Conservation (phyloP, 2,797 vertebrate species). For the Aythya fuligula region DNA sequence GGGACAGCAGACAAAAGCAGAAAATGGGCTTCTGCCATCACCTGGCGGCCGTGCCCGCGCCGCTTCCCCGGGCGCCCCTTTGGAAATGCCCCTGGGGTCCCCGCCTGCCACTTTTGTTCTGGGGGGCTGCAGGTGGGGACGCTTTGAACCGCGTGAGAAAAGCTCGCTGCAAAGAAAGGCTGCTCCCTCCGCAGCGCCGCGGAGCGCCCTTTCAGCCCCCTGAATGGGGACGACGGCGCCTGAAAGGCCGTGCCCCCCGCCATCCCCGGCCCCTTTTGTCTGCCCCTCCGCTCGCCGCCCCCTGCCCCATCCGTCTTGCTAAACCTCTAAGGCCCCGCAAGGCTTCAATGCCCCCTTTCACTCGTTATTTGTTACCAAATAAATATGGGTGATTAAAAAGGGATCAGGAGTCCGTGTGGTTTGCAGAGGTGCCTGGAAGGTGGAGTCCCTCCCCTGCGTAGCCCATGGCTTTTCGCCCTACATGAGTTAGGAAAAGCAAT, state of each 20-base stretch:
- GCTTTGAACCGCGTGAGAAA: constrained; percentile 35
- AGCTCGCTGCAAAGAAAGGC: background rate
- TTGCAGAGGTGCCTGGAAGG: constrained; percentile 53
- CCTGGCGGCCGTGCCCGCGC: background rate
- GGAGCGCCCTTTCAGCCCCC: constrained; percentile 9
- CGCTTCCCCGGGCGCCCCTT: background rate
- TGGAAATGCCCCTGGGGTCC: background rate
- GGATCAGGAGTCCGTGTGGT: constrained; percentile 11
- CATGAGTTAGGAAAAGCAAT: constrained; percentile 94
- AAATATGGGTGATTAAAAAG: background rate
- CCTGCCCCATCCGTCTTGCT: background rate
- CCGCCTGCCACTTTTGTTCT: background rate
- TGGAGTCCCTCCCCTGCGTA: constrained; percentile 90
- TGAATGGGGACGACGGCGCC: constrained; percentile 6
- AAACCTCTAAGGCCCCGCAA: background rate
- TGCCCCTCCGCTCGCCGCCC: background rate
- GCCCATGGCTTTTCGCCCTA: constrained; percentile 99
- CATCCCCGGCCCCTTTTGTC: background rate
- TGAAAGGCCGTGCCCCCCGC: background rate
- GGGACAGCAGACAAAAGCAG: background rate
- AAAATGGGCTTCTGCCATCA: background rate
- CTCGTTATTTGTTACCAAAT: background rate
- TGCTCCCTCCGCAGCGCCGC: background rate
- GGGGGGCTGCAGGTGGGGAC: background rate
- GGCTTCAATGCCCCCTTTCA: constrained; percentile 25